Evolutionary conservation across 2,888 invertebrate genomes (phyloP).

Genomic region (Athrips mouffetella): DNA sequence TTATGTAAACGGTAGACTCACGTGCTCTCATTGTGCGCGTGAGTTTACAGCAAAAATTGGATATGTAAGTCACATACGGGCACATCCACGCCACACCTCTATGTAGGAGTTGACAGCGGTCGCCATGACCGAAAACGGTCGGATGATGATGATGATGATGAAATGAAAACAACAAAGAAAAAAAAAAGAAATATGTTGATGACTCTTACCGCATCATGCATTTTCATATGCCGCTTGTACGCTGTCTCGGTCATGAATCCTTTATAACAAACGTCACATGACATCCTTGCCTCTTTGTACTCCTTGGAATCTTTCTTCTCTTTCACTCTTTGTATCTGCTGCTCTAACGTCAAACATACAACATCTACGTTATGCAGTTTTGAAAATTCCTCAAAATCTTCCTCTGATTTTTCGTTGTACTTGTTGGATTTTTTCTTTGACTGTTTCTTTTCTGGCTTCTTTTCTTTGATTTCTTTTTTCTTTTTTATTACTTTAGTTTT

Average conservation of each 20-base stretch:
- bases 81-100: no score
- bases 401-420: conserved; percentile 3
- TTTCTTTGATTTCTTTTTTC: not conserved
- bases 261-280: conserved; percentile 33
- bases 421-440: not conserved
- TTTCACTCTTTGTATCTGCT: conserved; percentile 31
- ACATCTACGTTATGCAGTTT: conserved; percentile 6
- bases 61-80: no score
- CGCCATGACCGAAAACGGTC: no score
- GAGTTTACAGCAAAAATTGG: no score
- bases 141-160: not conserved
- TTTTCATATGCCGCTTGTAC: conserved; percentile 30
- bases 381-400: conserved; percentile 9
- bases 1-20: no score
- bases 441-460: not conserved
- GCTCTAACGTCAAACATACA: conserved; percentile 8
- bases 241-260: conserved; percentile 32
- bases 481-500: not conserved
- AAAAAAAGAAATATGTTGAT: not conserved
- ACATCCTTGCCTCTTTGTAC: conserved; percentile 30
- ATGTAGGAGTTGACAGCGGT: no score
- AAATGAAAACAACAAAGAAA: not conserved
- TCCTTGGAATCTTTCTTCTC: conserved; percentile 28
- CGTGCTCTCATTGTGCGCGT: no score
- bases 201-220: conserved; percentile 33